Percentiles rank a stretch among this genome's conserved stretches.
Conservation (phyloP, 2,888 invertebrate species). For the Luffia ferchaultella region DNA sequence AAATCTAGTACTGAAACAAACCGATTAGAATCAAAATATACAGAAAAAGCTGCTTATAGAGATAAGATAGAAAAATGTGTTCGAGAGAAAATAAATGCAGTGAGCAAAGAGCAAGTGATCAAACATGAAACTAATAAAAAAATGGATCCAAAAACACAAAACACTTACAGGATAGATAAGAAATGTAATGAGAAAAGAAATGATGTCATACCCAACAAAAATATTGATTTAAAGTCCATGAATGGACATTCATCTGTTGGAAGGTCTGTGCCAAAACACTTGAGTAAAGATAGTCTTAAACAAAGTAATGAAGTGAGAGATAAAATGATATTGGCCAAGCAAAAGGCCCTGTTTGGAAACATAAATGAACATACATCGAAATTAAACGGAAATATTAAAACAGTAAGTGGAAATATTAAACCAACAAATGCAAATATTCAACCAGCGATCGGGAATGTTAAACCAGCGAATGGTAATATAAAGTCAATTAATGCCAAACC, state of each 20-base stretch:
- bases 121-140: slow-evolving; percentile 28
- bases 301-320: slow-evolving; percentile 29
- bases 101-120: slow-evolving; percentile 1
- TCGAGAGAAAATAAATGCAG: slow-evolving; percentile 27
- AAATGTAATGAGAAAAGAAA: slow-evolving; percentile 41
- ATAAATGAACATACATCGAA: neutral
- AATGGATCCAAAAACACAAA: slow-evolving; percentile 55
- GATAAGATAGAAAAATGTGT: slow-evolving; percentile 39
- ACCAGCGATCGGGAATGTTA: neutral
- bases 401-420: slow-evolving; percentile 20
- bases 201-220: slow-evolving; percentile 24
- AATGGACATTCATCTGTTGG: slow-evolving; percentile 38
- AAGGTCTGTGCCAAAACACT: slow-evolving; percentile 35
- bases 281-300: slow-evolving; percentile 12
- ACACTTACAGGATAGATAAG: slow-evolving; percentile 59
- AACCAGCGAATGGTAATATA: slow-evolving; percentile 18
- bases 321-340: slow-evolving; percentile 24
- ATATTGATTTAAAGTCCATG: slow-evolving; percentile 26
- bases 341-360: slow-evolving; percentile 21
- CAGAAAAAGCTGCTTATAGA: slow-evolving; percentile 35
- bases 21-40: neutral
- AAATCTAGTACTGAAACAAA: neutral
- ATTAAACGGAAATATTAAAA: neutral
- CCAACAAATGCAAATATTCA: slow-evolving; percentile 28
- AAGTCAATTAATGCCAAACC: slow-evolving; percentile 28